phyloP scores from a whole-genome alignment of 2,888 invertebrate species.

The Lissonota sp. region DNA sequence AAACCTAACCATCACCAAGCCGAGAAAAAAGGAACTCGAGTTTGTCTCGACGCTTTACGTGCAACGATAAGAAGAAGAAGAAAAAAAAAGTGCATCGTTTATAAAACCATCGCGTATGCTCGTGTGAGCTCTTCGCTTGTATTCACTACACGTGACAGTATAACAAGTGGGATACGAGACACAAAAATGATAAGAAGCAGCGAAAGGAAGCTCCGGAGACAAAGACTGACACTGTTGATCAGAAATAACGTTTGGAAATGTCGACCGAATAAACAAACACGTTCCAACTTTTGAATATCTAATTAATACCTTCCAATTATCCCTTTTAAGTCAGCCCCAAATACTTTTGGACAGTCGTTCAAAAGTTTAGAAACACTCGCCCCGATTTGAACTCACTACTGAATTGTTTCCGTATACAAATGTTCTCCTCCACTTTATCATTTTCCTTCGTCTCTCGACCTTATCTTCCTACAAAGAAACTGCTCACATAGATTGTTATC shows the following conservation, averaged over 20 bases:
- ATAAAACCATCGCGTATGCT: not conserved
- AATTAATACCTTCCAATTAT: no score
- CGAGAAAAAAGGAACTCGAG: slow-evolving; percentile 16
- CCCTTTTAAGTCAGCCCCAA: no score
- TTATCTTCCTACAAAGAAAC: not conserved
- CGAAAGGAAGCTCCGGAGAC: no score
- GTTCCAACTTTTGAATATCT: no score
- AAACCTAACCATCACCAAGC: slow-evolving; percentile 10
- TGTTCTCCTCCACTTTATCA: not conserved
- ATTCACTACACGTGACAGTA: not conserved
- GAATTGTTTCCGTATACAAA: not conserved
- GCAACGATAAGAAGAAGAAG: slow-evolving; percentile 49
- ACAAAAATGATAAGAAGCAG: not conserved
- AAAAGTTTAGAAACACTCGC: no score
- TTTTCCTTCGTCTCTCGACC: not conserved
- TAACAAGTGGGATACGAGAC: slow-evolving; percentile 3
- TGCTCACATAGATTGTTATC: slow-evolving; percentile 13
- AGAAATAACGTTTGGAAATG: no score
- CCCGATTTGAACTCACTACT: no score
- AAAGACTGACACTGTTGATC: no score
- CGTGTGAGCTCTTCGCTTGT: slow-evolving; percentile 1
- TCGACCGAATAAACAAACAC: no score
- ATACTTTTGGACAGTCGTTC: no score
- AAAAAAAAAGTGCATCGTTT: slow-evolving; percentile 39
- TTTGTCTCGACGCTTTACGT: slow-evolving; percentile 13